Evolutionary conservation across 2,888 invertebrate genomes (phyloP).

Genomic region (Digitonthophagus gazella): DNA sequence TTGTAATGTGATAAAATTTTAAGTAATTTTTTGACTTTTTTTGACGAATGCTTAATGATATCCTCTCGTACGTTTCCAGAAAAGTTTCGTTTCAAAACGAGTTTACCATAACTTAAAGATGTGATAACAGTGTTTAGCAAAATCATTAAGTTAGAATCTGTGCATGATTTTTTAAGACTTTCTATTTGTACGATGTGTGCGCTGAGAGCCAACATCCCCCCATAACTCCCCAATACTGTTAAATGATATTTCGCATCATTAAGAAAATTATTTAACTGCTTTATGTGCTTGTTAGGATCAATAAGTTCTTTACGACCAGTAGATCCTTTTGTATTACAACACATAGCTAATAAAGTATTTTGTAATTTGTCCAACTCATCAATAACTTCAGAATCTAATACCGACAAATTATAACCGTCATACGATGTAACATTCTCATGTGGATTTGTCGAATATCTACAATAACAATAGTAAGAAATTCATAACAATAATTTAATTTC

Average conservation of each 20-base stretch:
- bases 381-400: neutral
- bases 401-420: neutral
- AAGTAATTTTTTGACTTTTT: constrained; percentile 64
- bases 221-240: constrained; percentile 57
- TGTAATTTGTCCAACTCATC: constrained; percentile 5
- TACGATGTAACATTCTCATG: constrained; percentile 40
- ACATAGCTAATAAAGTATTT: neutral
- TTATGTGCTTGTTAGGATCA: constrained; percentile 37
- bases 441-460: constrained; percentile 55
- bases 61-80: constrained; percentile 46
- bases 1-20: constrained; percentile 43
- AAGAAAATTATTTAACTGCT: constrained; percentile 39
- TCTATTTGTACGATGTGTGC: constrained; percentile 64
- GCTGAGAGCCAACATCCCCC: constrained; percentile 59
- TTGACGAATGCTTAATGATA: constrained; percentile 61
- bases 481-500: neutral
- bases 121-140: constrained; percentile 48
- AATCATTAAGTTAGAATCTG: constrained; percentile 45
- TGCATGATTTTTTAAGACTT: constrained; percentile 55
- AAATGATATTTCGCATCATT: constrained; percentile 50
- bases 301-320: constrained; percentile 31
- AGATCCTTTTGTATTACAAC: neutral
- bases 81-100: constrained; percentile 57
- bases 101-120: constrained; percentile 52
- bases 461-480: constrained; percentile 24